Conservation (phyloP, 2,113 vertebrate species). For the Cryptotis parvus region DNA sequence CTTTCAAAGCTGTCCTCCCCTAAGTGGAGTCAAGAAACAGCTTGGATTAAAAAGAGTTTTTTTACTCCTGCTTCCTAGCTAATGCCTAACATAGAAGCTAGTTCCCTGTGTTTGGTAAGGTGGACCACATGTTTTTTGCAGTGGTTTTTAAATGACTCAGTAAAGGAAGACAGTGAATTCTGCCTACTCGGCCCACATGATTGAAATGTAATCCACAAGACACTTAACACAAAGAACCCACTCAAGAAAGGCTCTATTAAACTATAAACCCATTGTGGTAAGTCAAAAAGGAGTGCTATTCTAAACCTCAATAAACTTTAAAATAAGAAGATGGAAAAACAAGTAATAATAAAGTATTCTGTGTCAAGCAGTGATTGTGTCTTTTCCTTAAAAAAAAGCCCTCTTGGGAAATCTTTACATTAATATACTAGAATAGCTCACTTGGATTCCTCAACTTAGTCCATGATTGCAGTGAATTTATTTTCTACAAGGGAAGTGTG, state of each 20-base stretch:
- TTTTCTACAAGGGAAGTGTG: not conserved
- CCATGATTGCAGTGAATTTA: constrained; percentile 5
- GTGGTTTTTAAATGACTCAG: constrained; percentile 56
- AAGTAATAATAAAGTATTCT: constrained; percentile 55
- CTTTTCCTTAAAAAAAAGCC: constrained; percentile 14
- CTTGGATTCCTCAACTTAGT: not conserved
- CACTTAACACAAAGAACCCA: constrained; percentile 61
- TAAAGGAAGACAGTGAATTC: constrained; percentile 65
- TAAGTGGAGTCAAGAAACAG: constrained; percentile 39
- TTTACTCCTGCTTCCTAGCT: not conserved
- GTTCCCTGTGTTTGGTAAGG: constrained; percentile 44
- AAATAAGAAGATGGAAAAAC: constrained; percentile 63
- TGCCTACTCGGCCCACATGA: constrained; percentile 67
- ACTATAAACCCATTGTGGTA: constrained; percentile 59
- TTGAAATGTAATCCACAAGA: constrained; percentile 59
- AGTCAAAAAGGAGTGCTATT: constrained; percentile 46
- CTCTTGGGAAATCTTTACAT: not conserved
- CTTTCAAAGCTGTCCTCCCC: not conserved
- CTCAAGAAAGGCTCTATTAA: constrained; percentile 51
- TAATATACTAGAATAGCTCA: constrained; percentile 1
- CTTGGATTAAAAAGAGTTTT: not conserved
- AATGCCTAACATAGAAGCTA: constrained; percentile 23
- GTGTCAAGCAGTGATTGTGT: not conserved
- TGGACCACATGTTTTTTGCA: constrained; percentile 37
- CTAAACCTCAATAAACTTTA: constrained; percentile 54